These are phyloP conservation scores for Cyclina sinensis DNA, from an alignment of 1,140 invertebrate genomes.

Conservation along the genomic window DNA sequence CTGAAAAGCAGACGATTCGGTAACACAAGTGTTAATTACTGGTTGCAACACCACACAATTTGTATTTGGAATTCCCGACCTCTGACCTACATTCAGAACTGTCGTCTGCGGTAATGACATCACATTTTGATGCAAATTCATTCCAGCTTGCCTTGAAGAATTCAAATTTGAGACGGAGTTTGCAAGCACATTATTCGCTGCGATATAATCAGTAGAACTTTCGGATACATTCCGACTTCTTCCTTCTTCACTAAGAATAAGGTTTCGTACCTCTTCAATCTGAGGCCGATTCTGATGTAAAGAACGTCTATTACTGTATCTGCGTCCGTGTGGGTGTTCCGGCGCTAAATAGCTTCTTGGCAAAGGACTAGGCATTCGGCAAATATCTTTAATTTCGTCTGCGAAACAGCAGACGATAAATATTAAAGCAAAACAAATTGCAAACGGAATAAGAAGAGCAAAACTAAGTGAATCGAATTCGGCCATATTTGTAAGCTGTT, in stretches of 20 bases:
- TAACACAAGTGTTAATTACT: neutral
- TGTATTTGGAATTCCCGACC: constrained; percentile 1
- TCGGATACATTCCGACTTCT: constrained; percentile 56
- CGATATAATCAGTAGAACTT: constrained; percentile 7
- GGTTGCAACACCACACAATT: neutral
- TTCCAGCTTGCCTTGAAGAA: neutral
- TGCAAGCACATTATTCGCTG: neutral
- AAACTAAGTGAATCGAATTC: constrained; percentile 73
- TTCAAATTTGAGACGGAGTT: neutral
- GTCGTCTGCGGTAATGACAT: neutral
- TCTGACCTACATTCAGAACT: neutral
- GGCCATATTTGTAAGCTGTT: constrained; percentile 15
- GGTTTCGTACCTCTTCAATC: constrained; percentile 26
- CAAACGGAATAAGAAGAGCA: constrained; percentile 74
- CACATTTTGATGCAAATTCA: neutral
- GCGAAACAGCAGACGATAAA: constrained; percentile 77
- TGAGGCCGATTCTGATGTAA: neutral
- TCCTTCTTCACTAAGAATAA: constrained; percentile 56
- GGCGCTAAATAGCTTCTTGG: constrained; percentile 63
- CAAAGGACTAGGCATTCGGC: constrained; percentile 72
- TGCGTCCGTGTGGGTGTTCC: neutral
- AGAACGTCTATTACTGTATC: constrained; percentile 2
- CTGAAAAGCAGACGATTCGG: neutral
- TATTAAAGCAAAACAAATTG: constrained; percentile 72
- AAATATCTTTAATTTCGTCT: constrained; percentile 76